A percentile compares a stretch with the other conserved stretches of the same genome.
phyloP scores from a whole-genome alignment of 2,888 invertebrate species.

The Dryobotodes eremita region DNA sequence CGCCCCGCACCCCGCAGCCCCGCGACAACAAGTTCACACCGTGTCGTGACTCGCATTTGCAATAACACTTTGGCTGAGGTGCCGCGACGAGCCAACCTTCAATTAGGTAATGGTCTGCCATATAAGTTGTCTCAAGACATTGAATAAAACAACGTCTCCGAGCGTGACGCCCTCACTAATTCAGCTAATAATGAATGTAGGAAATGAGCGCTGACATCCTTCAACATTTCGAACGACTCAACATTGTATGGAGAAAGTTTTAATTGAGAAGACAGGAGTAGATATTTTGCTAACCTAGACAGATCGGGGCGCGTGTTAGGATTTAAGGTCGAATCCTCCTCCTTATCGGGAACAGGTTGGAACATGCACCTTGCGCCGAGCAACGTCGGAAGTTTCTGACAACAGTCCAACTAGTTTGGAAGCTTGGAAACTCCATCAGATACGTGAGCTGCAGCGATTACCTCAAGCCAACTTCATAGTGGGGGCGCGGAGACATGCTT shows the following conservation, averaged over 20 bases:
- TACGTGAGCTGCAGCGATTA: slow-evolving; percentile 88
- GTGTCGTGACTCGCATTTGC: slow-evolving; percentile 84
- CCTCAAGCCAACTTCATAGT: slow-evolving; percentile 72
- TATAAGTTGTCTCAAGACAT: slow-evolving; percentile 76
- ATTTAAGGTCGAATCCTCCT: slow-evolving; percentile 84
- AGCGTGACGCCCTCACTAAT: slow-evolving; percentile 63
- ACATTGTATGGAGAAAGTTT: slow-evolving; percentile 77
- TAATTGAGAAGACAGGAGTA: slow-evolving; percentile 80
- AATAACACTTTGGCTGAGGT: slow-evolving; percentile 76
- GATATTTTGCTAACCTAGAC: slow-evolving; percentile 73
- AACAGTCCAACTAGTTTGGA: slow-evolving; percentile 88
- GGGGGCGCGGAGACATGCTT: slow-evolving; percentile 69
- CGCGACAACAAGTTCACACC: slow-evolving; percentile 82
- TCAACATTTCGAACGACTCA: slow-evolving; percentile 34
- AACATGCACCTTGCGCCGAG: slow-evolving; percentile 85
- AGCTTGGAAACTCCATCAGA: slow-evolving; percentile 89
- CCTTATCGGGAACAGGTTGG: slow-evolving; percentile 85
- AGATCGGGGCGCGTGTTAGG: slow-evolving; percentile 80
- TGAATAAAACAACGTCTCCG: slow-evolving; percentile 67
- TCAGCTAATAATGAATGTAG: slow-evolving; percentile 57
- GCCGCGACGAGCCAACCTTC: slow-evolving; percentile 76
- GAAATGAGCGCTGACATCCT: slow-evolving; percentile 41
- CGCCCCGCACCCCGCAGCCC: slow-evolving; percentile 45
- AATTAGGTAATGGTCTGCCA: slow-evolving; percentile 78
- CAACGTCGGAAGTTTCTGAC: slow-evolving; percentile 85